phyloP scores from a whole-genome alignment of 2,888 invertebrate genomes.

The Cephus rjabovi region DNA sequence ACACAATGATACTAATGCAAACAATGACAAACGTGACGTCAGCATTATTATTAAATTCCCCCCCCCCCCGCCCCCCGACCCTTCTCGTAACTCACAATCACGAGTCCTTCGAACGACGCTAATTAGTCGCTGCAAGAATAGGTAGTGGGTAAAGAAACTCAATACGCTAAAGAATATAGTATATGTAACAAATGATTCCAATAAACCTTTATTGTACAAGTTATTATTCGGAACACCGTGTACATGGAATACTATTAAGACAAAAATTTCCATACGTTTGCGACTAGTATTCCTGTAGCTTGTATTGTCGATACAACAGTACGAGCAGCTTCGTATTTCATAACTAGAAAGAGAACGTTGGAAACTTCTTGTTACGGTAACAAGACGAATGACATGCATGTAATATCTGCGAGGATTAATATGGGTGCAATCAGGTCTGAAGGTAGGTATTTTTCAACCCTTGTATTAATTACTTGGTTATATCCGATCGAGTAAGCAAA shows the following conservation, averaged over 20 bases:
- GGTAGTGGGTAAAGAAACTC: neutral
- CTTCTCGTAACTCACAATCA: neutral
- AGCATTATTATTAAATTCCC: neutral
- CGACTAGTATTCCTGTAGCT: neutral
- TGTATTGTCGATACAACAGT: neutral
- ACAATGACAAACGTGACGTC: neutral
- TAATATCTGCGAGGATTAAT: neutral
- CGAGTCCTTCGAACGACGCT: neutral
- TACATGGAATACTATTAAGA: neutral
- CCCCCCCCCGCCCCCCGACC: neutral
- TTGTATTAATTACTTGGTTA: slow-evolving; percentile 11
- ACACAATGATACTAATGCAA: neutral
- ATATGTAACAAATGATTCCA: neutral
- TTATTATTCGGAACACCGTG: neutral
- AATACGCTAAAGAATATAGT: neutral
- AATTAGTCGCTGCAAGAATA: neutral
- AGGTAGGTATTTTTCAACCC: neutral
- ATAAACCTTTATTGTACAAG: neutral
- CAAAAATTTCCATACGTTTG: neutral
- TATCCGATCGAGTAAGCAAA: neutral
- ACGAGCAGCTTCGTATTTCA: neutral
- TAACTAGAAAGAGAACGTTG: neutral
- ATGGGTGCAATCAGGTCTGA: neutral
- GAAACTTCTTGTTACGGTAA: neutral
- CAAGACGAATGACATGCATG: neutral